These are phyloP conservation scores for Rana temporaria DNA, from an alignment of 2,113 vertebrate species.

Conservation along the genomic window DNA sequence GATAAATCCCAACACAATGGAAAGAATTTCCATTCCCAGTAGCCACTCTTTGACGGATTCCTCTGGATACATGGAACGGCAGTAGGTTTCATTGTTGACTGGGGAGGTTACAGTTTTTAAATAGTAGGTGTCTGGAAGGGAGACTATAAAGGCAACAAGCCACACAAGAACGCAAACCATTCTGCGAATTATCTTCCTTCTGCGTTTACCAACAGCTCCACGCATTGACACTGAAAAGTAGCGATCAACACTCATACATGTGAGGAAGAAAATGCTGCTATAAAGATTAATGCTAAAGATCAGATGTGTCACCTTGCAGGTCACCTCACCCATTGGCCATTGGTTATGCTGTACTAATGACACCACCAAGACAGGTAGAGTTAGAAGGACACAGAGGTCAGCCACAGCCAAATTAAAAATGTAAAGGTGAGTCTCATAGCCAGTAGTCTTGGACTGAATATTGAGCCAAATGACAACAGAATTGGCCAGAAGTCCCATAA, in stretches of 20 bases:
- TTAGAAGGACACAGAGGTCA: constrained; percentile 86
- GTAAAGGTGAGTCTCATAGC: constrained; percentile 92
- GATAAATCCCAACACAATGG: constrained; percentile 82
- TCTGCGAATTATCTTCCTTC: constrained; percentile 76
- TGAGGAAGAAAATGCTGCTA: constrained; percentile 91
- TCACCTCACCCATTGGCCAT: constrained; percentile 87
- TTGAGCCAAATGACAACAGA: constrained; percentile 93
- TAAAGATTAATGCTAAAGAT: constrained; percentile 91
- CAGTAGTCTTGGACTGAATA: constrained; percentile 82
- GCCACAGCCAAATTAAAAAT: constrained; percentile 89
- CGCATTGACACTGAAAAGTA: constrained; percentile 80
- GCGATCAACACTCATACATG: constrained; percentile 94
- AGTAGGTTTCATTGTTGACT: constrained; percentile 75
- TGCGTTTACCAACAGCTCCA: constrained; percentile 63
- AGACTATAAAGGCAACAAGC: constrained; percentile 82
- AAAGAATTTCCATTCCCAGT: constrained; percentile 85
- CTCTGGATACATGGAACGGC: constrained; percentile 81
- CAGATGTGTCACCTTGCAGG: constrained; percentile 87
- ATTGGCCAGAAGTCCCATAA: constrained; percentile 89
- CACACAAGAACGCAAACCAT: constrained; percentile 83
- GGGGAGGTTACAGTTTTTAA: constrained; percentile 78
- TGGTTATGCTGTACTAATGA: constrained; percentile 86
- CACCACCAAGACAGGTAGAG: constrained; percentile 86
- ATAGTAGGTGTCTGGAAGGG: constrained; percentile 87
- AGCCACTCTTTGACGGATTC: constrained; percentile 82